Base-by-base conservation (phyloP, 64 coral and sea anemone genomes). In the Astreopora myriophthalma region DNA sequence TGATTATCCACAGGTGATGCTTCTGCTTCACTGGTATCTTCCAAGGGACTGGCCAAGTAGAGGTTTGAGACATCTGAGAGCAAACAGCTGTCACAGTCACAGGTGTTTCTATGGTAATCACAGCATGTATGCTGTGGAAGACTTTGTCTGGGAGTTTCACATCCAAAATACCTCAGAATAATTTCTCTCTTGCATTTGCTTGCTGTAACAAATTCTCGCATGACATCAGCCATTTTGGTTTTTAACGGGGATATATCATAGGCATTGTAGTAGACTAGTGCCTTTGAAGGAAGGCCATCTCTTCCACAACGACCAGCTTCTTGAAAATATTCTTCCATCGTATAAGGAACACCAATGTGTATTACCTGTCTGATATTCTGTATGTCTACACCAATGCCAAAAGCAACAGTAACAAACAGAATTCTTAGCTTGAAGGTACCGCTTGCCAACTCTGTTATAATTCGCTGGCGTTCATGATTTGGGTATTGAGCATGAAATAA, bases 181-280 rank as follows among this genome's bases (percentile, higher is more conserved):
- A 79, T 77, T 74, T 93, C 49, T n/a, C 91, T 44, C 44, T 78
- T 86, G 51, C 83, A 93, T 85, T 68, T 76, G 38, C 73, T 35
- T 24, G 46, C 33, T 67, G 48, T 24, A 58, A 77, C 73, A 86
- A 64, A 87, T 14, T 75, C 42, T 30, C 91, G 24, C 91, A 93
- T 86, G 12, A 55, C 52, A 34, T 93, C 91, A 30, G 81, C 27
- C 52, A 93, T 24, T 8, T 79, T 26, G 57, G 76, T 93, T 77
- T 78, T 93, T 44, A 25, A 72, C 28, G 26, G 77, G 19, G 73
- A 87, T 44, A 93, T 79, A 30, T 93, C 84, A 87, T 87, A 89
- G 12, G 74, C 75, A 78, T 89, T 89, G 31, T 60, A 89, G 57
- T 76, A 78, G 9, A 89, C 36, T 16, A 73, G 28, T 76, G 87